Evolutionary conservation across 1,140 invertebrate species (phyloP), one percentile per base, ranked within the genome.

Genomic region (Ceratina australensis): DNA sequence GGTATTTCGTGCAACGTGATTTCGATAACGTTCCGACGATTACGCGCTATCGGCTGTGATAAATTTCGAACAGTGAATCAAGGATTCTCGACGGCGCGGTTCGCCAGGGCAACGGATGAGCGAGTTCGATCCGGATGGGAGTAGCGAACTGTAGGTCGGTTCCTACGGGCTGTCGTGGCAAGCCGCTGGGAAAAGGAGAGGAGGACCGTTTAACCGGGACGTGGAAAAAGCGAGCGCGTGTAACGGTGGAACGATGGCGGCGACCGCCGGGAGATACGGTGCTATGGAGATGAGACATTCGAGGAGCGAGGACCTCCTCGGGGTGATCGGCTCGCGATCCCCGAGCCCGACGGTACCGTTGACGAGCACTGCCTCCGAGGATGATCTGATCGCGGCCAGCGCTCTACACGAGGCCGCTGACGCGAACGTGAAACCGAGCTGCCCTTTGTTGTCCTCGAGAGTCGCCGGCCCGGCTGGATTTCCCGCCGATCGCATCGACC

Each of bases 401-500:
- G 91, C 90, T 49, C 87, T 93, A 15, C 88, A 66, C 67, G 33
- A 79, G 64, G 28, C 66, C 61, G n/a, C 20, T 59, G 65, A 77
- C 71, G 13, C 71, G 2, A 42, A 26, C 49, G 42, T 13, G 16
- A 63, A 74, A 26, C 56, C 69, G 33, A 26, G 68, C 10, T 79
- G 73, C 12, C 59, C 79, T 47, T 76, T 60, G 22, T 76, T 87
- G 47, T 68, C 80, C 1, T 78, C 87, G 0, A 84, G 87, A 64
- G 63, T 85, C 28, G 66, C 76, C 18, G 72, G 79, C 15, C 57
- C 87, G 4, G 63, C 85, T 0, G 85, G 85, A 12, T 64, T 86
- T 0, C 76, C 87, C 0, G 82, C 84, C 68, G 94, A 94, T 86
- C 87, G 92, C 61, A 89, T 94, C 77, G 94, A 95, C 87, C 94